phyloP scores from a whole-genome alignment of 2,797 vertebrate species.

The Tapirus indicus region DNA sequence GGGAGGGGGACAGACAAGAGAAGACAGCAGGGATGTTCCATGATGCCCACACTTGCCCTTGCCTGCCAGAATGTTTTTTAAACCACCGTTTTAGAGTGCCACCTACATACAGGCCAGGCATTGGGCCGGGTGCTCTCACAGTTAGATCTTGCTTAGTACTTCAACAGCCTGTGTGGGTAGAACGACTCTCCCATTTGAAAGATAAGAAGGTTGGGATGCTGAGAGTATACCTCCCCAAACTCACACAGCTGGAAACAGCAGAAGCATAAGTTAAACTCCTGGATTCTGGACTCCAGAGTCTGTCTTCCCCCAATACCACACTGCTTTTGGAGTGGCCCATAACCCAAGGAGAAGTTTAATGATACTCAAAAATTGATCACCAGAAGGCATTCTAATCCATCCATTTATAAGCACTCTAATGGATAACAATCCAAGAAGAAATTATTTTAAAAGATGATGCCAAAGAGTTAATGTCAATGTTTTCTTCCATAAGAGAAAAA shows the following conservation, averaged over 20 bases:
- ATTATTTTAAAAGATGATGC: slow-evolving; percentile 55
- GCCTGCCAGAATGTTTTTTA: neutral
- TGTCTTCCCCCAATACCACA: rapidly evolving
- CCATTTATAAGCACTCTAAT: neutral
- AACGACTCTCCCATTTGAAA: neutral
- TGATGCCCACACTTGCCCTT: rapidly evolving
- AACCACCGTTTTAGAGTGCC: neutral
- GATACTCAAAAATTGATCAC: neutral
- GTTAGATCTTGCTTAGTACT: neutral
- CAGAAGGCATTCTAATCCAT: neutral
- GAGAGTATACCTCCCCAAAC: rapidly evolving
- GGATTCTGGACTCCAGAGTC: neutral
- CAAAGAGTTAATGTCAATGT: slow-evolving; percentile 79
- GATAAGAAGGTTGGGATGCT: neutral
- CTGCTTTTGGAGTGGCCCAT: neutral
- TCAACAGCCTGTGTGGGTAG: too few relatives aligned
- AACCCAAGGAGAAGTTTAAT: neutral
- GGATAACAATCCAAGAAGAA: neutral
- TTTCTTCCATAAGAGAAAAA: slow-evolving; percentile 40
- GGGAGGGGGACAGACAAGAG: neutral
- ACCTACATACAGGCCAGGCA: neutral
- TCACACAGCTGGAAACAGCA: neutral
- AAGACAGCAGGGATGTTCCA: rapidly evolving
- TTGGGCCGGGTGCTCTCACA: neutral
- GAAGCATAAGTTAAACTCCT: neutral